Evolutionary conservation across 2,113 vertebrate genomes (phyloP), one percentile per base, ranked within the genome.

Genomic region (Erythrocercus mccallii): DNA sequence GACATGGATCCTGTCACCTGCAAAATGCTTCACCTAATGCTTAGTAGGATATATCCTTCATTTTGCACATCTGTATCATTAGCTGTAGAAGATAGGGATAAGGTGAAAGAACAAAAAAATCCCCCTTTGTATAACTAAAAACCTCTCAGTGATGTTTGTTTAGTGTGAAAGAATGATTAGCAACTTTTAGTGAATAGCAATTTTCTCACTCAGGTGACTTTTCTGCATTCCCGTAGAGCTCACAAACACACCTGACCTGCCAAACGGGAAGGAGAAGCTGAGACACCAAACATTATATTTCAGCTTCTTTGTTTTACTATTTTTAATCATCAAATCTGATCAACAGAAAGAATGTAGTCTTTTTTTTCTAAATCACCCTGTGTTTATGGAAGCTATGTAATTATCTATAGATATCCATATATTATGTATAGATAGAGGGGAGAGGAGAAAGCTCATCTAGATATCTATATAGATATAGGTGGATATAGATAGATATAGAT

Each of bases 101-200:
- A 70, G 13, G 6, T 37, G 51, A 66, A 87, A 78, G 60, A 76
- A 88, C 31, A 56, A 90, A 84, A 85, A 84, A 48, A 17, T 37
- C 37, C 54, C 88, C 84, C 48, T 62, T 88, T 45, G 74, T 92
- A 91, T 94, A 96, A 97, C 95, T 96, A 85, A 96, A 97, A 98
- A 96, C 94, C 91, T 97, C 95, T 96, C n/a, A 12, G 96, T 94
- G 94, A 95, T 97, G 97, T 97, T 98, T 98, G 94, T 97, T 97
- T 98, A 96, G 97, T 95, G 96, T 94, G 95, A 96, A 95, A 97
- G 95, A 96, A 86, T 97, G 93, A 97, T 98, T 97, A 98, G 96
- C 97, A 97, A 97, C 98, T 97, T 97, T 94, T 95, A 95, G 94
- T 95, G 96, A 98, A 97, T 97, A 97, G 94, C 96, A 97, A 97